Base-by-base conservation (phyloP, 2,797 vertebrate species). In the Microchirus variegatus region DNA sequence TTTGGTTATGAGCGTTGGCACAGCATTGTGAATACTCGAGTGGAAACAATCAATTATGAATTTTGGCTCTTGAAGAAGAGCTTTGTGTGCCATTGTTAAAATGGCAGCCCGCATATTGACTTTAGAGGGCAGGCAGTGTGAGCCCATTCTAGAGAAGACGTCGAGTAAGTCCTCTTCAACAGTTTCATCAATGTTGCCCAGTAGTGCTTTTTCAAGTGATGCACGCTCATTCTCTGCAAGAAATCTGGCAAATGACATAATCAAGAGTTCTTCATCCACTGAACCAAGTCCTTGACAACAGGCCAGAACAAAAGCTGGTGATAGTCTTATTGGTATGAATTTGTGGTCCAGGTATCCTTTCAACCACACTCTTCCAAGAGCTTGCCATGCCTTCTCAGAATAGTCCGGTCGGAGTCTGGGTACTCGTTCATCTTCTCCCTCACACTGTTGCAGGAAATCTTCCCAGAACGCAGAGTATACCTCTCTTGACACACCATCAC, bases 21-120 rank as follows among this genome's bases (percentile, higher is more conserved):
- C n/a, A 44, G 43, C 13, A 16, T 9, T 16, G 43, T 44, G 15
- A 44, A 44, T 44, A 10, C 2, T 44, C 8, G 13, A 15, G 43
- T 16, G 43, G 43, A 44, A 44, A 44, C 43, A 44, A 49, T 79
- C 66, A 53, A 76, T 78, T 45, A 68, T 62, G 45, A 74, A 79
- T 55, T 79, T 77, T 37, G 73, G 66, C 57, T 77, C 61, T 75
- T 81, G 82, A 63, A 79, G 49, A 53, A 77, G 48, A 66, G 26
- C 67, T 75, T 70, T 73, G 8, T 77, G 64, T 35, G 68, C 67
- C 62, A 77, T 67, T 67, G 53, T 70, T 48, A 61, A 65, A 67
- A 79, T 67, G 49, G 63, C 40, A 42, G 47, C 41, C 15, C 8
- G 19, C 45, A 44, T 9, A 7, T 44, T 44, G 43, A 17, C 43